phyloP scores from a whole-genome alignment of 1,140 invertebrate species.

The Gryllus bimaculatus region DNA sequence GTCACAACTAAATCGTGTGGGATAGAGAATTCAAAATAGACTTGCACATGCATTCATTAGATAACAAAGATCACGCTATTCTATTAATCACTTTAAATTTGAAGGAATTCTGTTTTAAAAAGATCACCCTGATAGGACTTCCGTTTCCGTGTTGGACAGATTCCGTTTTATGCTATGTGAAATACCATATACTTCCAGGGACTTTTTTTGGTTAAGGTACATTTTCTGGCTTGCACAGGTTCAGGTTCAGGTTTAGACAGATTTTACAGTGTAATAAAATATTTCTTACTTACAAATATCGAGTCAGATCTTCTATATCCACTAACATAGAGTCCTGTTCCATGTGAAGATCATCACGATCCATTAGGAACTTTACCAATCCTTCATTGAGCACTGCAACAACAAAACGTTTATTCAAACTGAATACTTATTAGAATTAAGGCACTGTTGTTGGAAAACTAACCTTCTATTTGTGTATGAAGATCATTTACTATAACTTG shows the following conservation, averaged over 20 bases:
- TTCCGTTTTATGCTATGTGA: too few relatives aligned
- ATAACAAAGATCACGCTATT: too few relatives aligned
- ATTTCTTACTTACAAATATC: conserved; percentile 65
- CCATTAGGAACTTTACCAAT: conserved; percentile 75
- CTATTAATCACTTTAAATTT: too few relatives aligned
- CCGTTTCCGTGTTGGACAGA: too few relatives aligned
- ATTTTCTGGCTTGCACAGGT: background rate
- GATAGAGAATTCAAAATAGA: too few relatives aligned
- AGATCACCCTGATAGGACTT: too few relatives aligned
- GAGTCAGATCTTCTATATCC: conserved; percentile 89
- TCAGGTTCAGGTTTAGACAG: background rate
- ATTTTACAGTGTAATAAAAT: too few relatives aligned
- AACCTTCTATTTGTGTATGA: conserved; percentile 83
- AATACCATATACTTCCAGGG: too few relatives aligned
- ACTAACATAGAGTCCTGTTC: conserved; percentile 95
- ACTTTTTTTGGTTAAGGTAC: background rate
- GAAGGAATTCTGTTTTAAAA: too few relatives aligned
- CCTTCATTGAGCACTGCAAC: conserved; percentile 68
- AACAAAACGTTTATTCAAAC: conserved; percentile 6
- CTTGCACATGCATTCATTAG: too few relatives aligned
- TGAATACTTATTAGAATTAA: background rate
- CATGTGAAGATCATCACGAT: conserved; percentile 90
- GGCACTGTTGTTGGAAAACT: background rate
- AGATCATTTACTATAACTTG: conserved; percentile 92
- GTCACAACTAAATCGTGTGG: too few relatives aligned